These are phyloP conservation scores for Eurypyga helias DNA, from an alignment of 2,113 vertebrate species.

Conservation along the genomic window DNA sequence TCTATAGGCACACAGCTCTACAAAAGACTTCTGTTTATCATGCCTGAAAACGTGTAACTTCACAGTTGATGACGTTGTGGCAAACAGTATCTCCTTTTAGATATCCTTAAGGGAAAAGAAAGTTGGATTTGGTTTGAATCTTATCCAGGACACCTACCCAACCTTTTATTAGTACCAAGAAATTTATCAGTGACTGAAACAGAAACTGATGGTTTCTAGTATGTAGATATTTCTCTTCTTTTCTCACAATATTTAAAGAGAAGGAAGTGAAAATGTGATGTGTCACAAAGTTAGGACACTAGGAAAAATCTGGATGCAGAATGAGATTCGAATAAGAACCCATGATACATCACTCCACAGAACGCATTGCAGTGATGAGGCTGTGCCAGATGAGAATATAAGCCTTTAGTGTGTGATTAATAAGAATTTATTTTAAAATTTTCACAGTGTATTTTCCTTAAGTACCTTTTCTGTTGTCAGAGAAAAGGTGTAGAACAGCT, in stretches of 20 bases:
- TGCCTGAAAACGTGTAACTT: neutral
- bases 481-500: neutral
- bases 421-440: neutral
- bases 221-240: neutral
- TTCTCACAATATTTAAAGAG: neutral
- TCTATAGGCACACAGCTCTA: neutral
- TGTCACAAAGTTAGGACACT: neutral
- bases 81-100: neutral
- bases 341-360: neutral
- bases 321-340: neutral
- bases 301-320: neutral
- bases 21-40: neutral
- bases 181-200: neutral
- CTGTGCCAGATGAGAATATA: neutral
- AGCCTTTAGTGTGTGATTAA: neutral
- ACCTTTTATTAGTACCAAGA: neutral
- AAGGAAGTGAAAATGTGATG: neutral
- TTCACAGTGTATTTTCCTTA: neutral
- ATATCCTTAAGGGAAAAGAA: neutral
- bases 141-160: neutral
- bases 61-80: neutral
- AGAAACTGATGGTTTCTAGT: neutral
- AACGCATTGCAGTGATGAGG: neutral
- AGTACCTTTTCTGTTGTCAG: neutral
- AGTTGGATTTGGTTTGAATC: neutral